Evolutionary conservation across 2,113 vertebrate species (phyloP).

Genomic region (Pholis gunnellus): DNA sequence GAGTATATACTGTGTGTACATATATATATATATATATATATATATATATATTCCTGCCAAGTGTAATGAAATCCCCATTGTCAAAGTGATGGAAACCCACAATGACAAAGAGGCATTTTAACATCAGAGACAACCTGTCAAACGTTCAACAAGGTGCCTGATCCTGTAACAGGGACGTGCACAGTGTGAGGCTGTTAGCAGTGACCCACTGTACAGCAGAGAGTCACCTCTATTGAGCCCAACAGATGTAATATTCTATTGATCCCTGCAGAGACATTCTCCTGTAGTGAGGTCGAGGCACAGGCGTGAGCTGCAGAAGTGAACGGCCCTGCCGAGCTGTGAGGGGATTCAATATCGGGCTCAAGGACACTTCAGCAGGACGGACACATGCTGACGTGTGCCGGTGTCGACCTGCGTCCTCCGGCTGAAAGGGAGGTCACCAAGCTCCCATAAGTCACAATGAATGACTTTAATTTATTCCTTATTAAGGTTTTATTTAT

Average conservation of each 20-base stretch:
- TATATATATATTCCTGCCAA: too few species aligned
- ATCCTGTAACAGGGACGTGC: slow-evolving; percentile 1
- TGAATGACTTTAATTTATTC: slow-evolving; percentile 34
- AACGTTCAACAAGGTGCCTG: not conserved
- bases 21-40: too few species aligned
- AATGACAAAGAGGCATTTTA: not conserved
- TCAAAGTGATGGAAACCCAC: not conserved
- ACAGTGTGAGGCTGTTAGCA: not conserved
- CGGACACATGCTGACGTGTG: slow-evolving; percentile 44
- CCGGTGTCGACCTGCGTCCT: slow-evolving; percentile 33
- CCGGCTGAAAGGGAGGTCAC: slow-evolving; percentile 18
- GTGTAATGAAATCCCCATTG: too few species aligned
- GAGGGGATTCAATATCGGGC: slow-evolving; percentile 48
- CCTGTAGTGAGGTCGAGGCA: slow-evolving; percentile 45
- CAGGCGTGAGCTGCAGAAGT: slow-evolving; percentile 15
- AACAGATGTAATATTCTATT: slow-evolving; percentile 68
- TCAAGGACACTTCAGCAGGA: slow-evolving; percentile 56
- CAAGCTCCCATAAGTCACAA: slow-evolving; percentile 16
- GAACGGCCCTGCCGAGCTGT: slow-evolving; percentile 23
- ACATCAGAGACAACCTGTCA: not conserved
- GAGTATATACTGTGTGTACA: too few species aligned
- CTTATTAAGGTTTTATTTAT: slow-evolving; percentile 14
- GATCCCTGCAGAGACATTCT: slow-evolving; percentile 60
- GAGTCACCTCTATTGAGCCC: slow-evolving; percentile 46
- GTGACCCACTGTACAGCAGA: not conserved